Evolutionary conservation across 2,113 vertebrate genomes (phyloP).

Genomic region (Charina bottae): DNA sequence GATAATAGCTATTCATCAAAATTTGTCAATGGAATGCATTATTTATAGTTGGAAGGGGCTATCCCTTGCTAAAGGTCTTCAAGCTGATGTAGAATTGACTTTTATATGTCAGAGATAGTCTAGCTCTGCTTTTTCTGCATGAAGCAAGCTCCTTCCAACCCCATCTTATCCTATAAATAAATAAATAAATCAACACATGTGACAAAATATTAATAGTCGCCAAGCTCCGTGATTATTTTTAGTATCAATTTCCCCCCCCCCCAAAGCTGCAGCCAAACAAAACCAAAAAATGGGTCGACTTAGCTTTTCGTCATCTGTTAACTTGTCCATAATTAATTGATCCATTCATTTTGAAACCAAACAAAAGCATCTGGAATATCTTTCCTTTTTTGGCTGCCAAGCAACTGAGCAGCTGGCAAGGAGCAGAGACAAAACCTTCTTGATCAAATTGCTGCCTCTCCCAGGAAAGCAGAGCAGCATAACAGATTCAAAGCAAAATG

Average conservation of each 20-base stretch:
- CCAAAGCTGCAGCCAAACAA: neutral
- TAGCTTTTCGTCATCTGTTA: constrained; percentile 22
- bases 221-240: neutral
- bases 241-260: neutral
- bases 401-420: constrained; percentile 5
- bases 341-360: constrained; percentile 14
- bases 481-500: constrained; percentile 8
- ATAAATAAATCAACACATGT: too few species aligned
- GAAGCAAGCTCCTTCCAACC: neutral
- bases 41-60: too few species aligned
- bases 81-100: neutral
- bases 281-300: constrained; percentile 11
- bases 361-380: constrained; percentile 18
- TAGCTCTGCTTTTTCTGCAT: neutral
- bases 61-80: neutral
- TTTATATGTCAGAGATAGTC: neutral
- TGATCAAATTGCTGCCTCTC: constrained; percentile 5
- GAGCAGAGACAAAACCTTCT: neutral
- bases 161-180: too few species aligned
- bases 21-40: neutral
- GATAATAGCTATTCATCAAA: neutral
- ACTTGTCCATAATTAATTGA: constrained; percentile 28
- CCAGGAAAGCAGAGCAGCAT: neutral
- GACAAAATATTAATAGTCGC: constrained; percentile 17
- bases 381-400: neutral